Percentiles rank a stretch among this genome's conserved stretches.
These are phyloP conservation scores for Mormyrops attenuatus DNA, from an alignment of 2,797 vertebrate species.

Conservation along the genomic window DNA sequence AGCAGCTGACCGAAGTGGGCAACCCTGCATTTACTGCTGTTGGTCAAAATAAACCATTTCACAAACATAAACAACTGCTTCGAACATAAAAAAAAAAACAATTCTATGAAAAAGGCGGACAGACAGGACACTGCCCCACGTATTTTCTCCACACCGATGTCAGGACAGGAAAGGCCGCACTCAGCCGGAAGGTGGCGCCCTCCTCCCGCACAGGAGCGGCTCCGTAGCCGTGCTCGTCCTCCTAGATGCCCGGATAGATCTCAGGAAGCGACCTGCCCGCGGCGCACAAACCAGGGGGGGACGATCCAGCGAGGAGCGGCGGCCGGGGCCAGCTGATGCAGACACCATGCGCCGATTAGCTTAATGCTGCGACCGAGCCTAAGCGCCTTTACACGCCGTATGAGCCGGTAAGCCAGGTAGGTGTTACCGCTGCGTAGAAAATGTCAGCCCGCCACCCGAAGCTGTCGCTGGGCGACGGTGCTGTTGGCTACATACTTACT, in stretches of 20 bases:
- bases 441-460: neutral
- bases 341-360: neutral
- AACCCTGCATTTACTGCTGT: neutral
- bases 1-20: neutral
- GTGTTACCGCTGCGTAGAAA: neutral
- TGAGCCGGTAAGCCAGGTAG: neutral
- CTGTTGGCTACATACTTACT: neutral
- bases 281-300: neutral
- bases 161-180: neutral
- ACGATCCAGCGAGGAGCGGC: neutral
- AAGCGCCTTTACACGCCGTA: neutral
- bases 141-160: neutral
- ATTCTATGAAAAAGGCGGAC: neutral
- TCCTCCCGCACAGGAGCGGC: neutral
- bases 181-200: neutral
- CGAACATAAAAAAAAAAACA: neutral
- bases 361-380: neutral
- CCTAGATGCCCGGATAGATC: constrained; percentile 16
- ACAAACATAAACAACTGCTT: neutral
- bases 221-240: neutral
- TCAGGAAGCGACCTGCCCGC: neutral
- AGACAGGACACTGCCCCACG: neutral
- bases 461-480: neutral
- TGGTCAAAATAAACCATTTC: neutral
- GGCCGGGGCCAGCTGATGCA: neutral